These are phyloP conservation scores for Cyrtodaria siliqua DNA, from an alignment of 2,888 invertebrate genomes.

Conservation along the genomic window DNA sequence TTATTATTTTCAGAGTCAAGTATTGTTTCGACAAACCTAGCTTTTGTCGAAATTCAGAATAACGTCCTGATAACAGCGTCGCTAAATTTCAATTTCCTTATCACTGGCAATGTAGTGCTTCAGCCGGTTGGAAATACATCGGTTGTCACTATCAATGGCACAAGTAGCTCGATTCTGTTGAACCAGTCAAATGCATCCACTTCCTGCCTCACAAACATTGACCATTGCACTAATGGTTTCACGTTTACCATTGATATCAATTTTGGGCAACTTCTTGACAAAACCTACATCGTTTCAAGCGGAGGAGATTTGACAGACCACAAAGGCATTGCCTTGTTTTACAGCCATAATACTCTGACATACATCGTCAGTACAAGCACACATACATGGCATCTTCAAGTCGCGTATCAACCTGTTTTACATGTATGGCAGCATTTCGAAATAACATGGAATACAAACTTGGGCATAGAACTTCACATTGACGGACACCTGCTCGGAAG, in stretches of 20 bases:
- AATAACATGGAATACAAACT: slow-evolving; percentile 68
- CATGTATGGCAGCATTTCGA: slow-evolving; percentile 71
- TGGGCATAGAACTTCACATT: slow-evolving; percentile 65
- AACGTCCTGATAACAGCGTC: slow-evolving; percentile 53
- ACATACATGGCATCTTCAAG: slow-evolving; percentile 59
- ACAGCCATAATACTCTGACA: slow-evolving; percentile 48
- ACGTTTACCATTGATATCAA: slow-evolving; percentile 62
- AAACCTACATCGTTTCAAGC: slow-evolving; percentile 67
- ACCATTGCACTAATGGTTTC: slow-evolving; percentile 61
- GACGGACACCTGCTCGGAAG: slow-evolving; percentile 65
- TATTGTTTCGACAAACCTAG: slow-evolving; percentile 32
- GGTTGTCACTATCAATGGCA: slow-evolving; percentile 49
- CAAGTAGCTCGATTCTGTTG: slow-evolving; percentile 53
- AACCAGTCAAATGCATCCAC: slow-evolving; percentile 31
- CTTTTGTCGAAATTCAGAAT: slow-evolving; percentile 52
- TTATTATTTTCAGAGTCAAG: slow-evolving; percentile 43
- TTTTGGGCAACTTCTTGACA: slow-evolving; percentile 53
- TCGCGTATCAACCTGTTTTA: slow-evolving; percentile 47
- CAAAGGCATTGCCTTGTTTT: slow-evolving; percentile 66
- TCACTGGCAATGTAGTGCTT: slow-evolving; percentile 57
- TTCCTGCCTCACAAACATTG: slow-evolving; percentile 59
- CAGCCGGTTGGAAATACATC: slow-evolving; percentile 18
- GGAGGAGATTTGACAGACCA: slow-evolving; percentile 62
- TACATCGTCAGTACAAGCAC: slow-evolving; percentile 69
- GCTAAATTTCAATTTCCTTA: slow-evolving; percentile 41